Evolutionary conservation across 2,888 invertebrate genomes (phyloP), one percentile per base, ranked within the genome.

Genomic region (Hipparchia semele): DNA sequence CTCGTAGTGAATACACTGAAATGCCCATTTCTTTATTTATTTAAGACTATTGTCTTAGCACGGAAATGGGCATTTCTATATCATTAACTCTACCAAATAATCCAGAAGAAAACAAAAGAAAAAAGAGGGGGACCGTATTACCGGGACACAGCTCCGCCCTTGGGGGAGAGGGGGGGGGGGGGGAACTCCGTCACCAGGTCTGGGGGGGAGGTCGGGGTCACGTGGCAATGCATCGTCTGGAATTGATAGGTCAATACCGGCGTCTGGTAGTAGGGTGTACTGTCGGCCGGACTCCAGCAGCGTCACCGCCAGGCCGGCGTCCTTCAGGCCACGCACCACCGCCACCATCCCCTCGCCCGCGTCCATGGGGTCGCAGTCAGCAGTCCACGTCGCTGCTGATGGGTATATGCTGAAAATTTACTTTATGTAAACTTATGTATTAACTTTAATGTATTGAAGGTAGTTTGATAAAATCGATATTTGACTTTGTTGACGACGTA

Each of bases 121-220:
- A 59, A 8, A 12, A 4, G n/a, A 23, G 23, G 58, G 0, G 7
- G 49, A 49, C 39, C 7, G n/a, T 49, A 12, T 74, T 66, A 90
- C 91, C 90, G 70, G 79, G 85, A 65, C 72, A 75, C 0, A 84
- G 59, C 0, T 84, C 84, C 0, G 84, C 73, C 1, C 84, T 79
- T 62, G 92, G 93, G 23, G 23, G 23, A 0, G 91, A 92, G 0
- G 93, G 92, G 93, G 23, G 23, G 23, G 0, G 91, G 92, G 0
- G 93, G 93, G 60, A 92, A 93, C 78, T 93, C 92, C 0, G 89
- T 79, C 8, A 88, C 72, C 10, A 83, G 77, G 0, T 82, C 78
- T 0, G 85, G 83, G 0, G 93, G 93, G 0, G 90, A 91, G 0
- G 92, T 91, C 0, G 92, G 90, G 0, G 59, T 80, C n/a, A 88